Percentiles rank a stretch among this genome's conserved stretches.
Conservation (phyloP, 2,113 vertebrate species). For the Menura novaehollandiae region DNA sequence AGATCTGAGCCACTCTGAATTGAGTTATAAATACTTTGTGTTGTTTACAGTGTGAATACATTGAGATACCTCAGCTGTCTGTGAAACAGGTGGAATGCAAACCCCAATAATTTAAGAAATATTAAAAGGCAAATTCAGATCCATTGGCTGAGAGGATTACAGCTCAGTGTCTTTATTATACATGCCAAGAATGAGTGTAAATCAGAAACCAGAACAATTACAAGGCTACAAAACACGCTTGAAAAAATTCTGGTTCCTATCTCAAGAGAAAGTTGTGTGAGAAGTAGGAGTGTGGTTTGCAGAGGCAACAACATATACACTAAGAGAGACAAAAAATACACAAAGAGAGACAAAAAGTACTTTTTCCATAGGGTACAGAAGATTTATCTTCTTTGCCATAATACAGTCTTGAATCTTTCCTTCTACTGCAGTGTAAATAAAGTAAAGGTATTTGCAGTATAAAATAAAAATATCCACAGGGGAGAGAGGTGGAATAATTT, state of each 20-base stretch:
- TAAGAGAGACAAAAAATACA: background rate
- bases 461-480: background rate
- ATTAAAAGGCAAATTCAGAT: background rate
- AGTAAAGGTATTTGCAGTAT: background rate
- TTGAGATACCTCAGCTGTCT: background rate
- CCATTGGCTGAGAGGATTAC: background rate
- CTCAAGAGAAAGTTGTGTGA: background rate
- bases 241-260: background rate
- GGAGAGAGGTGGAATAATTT: background rate
- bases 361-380: background rate
- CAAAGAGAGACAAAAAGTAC: background rate
- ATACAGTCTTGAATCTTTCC: background rate
- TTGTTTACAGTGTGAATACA: background rate
- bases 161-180: background rate
- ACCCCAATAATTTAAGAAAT: background rate
- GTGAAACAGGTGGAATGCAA: background rate
- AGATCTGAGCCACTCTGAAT: background rate
- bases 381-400: background rate
- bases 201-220: background rate
- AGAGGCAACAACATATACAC: background rate
- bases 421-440: background rate
- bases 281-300: background rate
- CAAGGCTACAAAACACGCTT: background rate
- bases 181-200: background rate
- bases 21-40: background rate